These are phyloP conservation scores for Leptonema lineaticorne DNA, from an alignment of 1,140 invertebrate species.

Conservation along the genomic window DNA sequence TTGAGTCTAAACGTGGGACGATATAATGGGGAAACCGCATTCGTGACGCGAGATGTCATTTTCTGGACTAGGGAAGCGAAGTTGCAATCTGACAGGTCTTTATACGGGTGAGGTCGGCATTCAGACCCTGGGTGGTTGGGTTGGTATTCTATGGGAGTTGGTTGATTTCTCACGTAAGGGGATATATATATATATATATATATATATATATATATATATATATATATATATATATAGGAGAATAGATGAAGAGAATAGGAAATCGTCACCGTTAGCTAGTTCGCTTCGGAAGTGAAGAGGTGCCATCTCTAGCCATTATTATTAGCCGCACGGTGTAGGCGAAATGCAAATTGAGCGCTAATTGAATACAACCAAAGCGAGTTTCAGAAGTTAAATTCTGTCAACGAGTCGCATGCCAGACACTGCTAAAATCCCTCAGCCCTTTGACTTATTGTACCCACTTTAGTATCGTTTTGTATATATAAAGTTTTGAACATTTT, in stretches of 20 bases:
- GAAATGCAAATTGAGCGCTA: conserved; percentile 41
- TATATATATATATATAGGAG: no score
- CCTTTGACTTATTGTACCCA: no score
- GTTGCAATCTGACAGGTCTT: conserved; percentile 7
- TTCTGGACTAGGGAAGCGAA: not conserved
- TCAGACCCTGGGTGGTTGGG: not conserved
- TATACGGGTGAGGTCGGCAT: not conserved
- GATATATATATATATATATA: no score
- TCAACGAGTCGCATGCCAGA: conserved; percentile 33
- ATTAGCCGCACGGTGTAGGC: conserved; percentile 37
- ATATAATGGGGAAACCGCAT: no score
- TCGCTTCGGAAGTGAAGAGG: conserved; percentile 1
- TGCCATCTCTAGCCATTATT: conserved; percentile 33
- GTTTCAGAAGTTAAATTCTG: conserved; percentile 39
- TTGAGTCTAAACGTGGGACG: no score
- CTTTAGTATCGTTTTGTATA: no score
- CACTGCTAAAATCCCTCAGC: no score
- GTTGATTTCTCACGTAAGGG: no score
- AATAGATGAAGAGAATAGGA: not conserved
- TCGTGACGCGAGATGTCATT: conserved; percentile 26
- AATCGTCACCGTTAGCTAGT: not conserved
- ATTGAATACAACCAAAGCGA: conserved; percentile 41
- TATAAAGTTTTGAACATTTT: no score
- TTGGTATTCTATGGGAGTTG: no score
- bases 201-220: no score